Evolutionary conservation across 2,113 vertebrate genomes (phyloP), one percentile per base, ranked within the genome.

Genomic region (Oriolus oriolus): DNA sequence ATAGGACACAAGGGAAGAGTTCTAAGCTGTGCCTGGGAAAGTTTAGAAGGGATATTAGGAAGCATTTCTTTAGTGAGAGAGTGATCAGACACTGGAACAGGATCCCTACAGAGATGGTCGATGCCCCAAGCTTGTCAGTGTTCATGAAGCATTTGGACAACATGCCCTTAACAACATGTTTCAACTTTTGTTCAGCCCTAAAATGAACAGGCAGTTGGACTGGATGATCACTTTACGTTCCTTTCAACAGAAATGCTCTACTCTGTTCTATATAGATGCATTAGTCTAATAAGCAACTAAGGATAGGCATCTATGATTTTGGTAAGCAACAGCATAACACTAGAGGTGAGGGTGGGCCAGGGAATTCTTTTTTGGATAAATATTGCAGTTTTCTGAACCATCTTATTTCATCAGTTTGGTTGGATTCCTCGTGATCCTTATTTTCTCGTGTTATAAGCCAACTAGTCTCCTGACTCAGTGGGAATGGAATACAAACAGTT

Each of bases 91-190:
- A 27, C 27, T n/a, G 30, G 30, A 76, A 71, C 1, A 50, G 13
- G 30, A 33, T 45, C 12, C 4, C 23, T 8, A 39, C 15, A 39
- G 27, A 69, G 22, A 9, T 16, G 22, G 11, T 18, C 1, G 0
- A 10, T 27, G 11, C 10, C 39, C 10, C 10, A 27, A 69, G 39
- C 23, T 26, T 47, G 24, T 20, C 37, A 23, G 8, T 16, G 18
- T 20, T 44, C 12, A 65, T 50, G 31, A 44, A 22, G 19, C 27
- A 44, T 33, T 65, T 65, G 27, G 37, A 65, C 44, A 81, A 20
- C 6, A 2, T 0, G 8, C 8, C 33, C 33, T 52, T 44, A 59
- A 37, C 20, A 63, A 41, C 26, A 30, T 2, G 7, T 13, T 65
- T 57, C 28, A 31, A 13, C 8, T 42, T 78, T 18, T 56, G 2